Base-by-base conservation (phyloP, 2,113 vertebrate genomes). In the Scopus umbretta region DNA sequence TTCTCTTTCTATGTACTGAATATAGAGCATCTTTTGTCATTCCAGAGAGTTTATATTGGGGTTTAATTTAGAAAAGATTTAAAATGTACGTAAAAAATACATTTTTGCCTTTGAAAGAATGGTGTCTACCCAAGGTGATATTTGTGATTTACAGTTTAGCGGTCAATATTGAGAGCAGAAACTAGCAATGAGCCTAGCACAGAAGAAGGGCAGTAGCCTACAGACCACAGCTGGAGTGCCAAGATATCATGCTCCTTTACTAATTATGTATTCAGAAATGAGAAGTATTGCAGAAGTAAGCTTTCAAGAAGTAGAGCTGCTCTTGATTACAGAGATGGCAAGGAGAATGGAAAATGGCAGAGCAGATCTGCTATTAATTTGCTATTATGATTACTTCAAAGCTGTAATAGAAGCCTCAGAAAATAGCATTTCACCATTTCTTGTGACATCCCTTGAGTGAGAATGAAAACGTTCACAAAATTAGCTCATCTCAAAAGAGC, bases 351-450 rank as follows among this genome's bases (percentile, higher is more conserved):
- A 91, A 97, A 95, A 92, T 82, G 78, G 81, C 92, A 83, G 62
- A 70, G 73, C 3, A 53, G 87, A 73, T 96, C 58, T 94, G 80
- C 83, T 90, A 92, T 95, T 95, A 97, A 95, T 92, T 86, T 94
- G 84, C 84, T 73, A 36, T 96, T 94, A 83, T 79, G 74, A 92
- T 82, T 82, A 66, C 59, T 95, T 92, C 80, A 80, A 90, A 88
- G 65, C 94, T 91, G 53, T 62, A 91, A 89, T 59, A 80, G 78
- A 87, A 91, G 71, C 67, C 65, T 89, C 84, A 83, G 71, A 87
- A 95, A 97, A 90, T 45, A 92, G 40, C 62, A 80, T 75, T 82
- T 90, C 72, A 43, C 80, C 84, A 70, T 94, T 97, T 86, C 62
- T 96, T 93, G 62, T 93, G 90, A 94, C 90, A 90, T 47, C 55